A percentile compares a stretch with the other conserved stretches of the same genome.
Evolutionary conservation across 2,113 vertebrate species (phyloP).

Genomic region (Craseonycteris thonglongyai): DNA sequence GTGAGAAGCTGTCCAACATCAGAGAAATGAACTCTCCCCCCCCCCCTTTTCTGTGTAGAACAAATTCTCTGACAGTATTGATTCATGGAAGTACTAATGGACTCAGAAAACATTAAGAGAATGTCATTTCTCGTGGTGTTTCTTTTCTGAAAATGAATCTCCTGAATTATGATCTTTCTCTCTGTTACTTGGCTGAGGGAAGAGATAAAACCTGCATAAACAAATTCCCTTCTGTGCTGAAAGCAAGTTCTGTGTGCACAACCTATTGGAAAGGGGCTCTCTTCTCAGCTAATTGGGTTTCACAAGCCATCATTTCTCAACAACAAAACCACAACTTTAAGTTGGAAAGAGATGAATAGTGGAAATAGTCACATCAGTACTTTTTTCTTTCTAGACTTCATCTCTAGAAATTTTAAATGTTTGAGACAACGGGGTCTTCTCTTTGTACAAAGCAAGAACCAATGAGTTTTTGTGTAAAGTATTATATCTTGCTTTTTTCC

Average conservation of each 20-base stretch:
- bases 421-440: neutral
- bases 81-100: slow-evolving; percentile 69
- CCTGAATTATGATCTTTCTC: slow-evolving; percentile 63
- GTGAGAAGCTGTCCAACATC: slow-evolving; percentile 49
- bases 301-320: slow-evolving; percentile 38
- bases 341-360: slow-evolving; percentile 17
- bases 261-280: neutral
- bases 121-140: slow-evolving; percentile 57
- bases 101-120: slow-evolving; percentile 71
- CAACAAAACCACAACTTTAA: slow-evolving; percentile 40
- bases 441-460: slow-evolving; percentile 20
- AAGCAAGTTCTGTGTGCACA: neutral
- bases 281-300: neutral
- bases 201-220: slow-evolving; percentile 56
- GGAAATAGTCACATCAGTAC: neutral
- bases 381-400: slow-evolving; percentile 25
- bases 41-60: slow-evolving; percentile 3
- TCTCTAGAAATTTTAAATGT: slow-evolving; percentile 41
- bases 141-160: slow-evolving; percentile 71
- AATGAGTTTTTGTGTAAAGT: neutral
- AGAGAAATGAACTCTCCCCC: slow-evolving; percentile 30
- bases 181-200: slow-evolving; percentile 45
- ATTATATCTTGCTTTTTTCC: neutral
- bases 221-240: slow-evolving; percentile 48
- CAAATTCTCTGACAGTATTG: slow-evolving; percentile 63